Base-by-base conservation (phyloP, 2,797 vertebrate genomes). In the Epinephelus coioides region DNA sequence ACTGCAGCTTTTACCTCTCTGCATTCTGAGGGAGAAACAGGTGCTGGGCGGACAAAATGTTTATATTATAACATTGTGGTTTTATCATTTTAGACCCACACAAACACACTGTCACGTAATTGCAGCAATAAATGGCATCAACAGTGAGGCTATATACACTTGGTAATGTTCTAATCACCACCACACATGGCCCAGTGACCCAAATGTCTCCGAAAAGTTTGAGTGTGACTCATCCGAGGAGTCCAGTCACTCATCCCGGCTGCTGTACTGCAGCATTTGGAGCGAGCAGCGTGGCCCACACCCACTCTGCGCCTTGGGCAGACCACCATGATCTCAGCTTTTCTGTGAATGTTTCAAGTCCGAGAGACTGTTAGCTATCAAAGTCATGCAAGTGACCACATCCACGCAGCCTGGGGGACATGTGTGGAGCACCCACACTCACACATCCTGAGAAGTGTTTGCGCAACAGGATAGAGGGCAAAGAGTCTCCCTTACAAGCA, bases 331-430 rank as follows among this genome's bases (percentile, higher is more conserved):
- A 83, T 65, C 68, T 81, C 73, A 69, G 72, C 81, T 83, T 80
- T 69, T 51, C 70, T 79, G 69, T 69, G 73, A 76, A 56, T 44
- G 73, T 64, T 81, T 84, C 49, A 59, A 71, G 78, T 87, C 61
- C 7, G 27, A 85, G 60, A 81, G 49, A 78, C 59, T 15, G 75
- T 79, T 69, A 38, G 59, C 61, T 74, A 82, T 89, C 82, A 88
- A 83, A 85, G 73, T 54, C 83, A 73, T 51, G 43, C 15, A 57
- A 86, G 69, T 76, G 79, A 78, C 68, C 83, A 59, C 87, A 85
- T 87, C 64, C 30, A 55, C 23, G 72, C 76, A 79, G 85, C 88
- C 74, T 17, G 17, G 30, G 11, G 61, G 76, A 84, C 76, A 74
- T 76, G 68, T 81, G 78, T 68, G 59, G 43, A 68, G 56, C 47